Evolutionary conservation across 2,888 invertebrate species (phyloP).

Genomic region (Cylloceria caligata): DNA sequence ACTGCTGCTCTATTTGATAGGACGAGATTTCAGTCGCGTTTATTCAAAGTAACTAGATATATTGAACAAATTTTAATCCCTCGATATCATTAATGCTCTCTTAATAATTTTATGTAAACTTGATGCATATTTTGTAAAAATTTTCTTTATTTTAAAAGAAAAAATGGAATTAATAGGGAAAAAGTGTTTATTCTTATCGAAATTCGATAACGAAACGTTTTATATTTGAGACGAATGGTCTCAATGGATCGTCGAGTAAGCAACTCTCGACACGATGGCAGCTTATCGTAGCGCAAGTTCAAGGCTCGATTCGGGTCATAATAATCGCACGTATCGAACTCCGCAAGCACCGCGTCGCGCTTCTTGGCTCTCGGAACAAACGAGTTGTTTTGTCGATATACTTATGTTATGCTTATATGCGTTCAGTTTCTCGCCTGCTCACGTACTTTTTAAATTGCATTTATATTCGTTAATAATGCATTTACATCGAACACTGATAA

Average conservation of each 20-base stretch:
- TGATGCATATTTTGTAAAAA: neutral
- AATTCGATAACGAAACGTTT: slow-evolving; percentile 64
- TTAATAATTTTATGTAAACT: slow-evolving; percentile 17
- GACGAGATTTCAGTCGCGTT: neutral
- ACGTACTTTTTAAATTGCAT: neutral
- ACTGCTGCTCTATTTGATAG: neutral
- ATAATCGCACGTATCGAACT: slow-evolving; percentile 81
- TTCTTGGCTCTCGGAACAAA: slow-evolving; percentile 75
- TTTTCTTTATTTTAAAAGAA: slow-evolving; percentile 38
- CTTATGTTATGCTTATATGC: slow-evolving; percentile 52
- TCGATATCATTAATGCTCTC: neutral
- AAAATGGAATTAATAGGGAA: slow-evolving; percentile 45
- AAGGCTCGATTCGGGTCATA: slow-evolving; percentile 83
- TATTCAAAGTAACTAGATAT: neutral
- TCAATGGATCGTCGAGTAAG: slow-evolving; percentile 65
- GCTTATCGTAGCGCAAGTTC: slow-evolving; percentile 84
- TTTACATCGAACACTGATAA: slow-evolving; percentile 23
- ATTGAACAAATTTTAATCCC: too few relatives aligned
- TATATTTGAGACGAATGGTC: slow-evolving; percentile 64
- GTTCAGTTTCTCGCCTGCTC: slow-evolving; percentile 32
- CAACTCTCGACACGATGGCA: slow-evolving; percentile 58
- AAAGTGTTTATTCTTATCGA: slow-evolving; percentile 56
- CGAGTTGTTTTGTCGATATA: slow-evolving; percentile 77
- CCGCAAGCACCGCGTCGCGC: slow-evolving; percentile 57
- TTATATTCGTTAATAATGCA: neutral